These are phyloP conservation scores for Sitta europaea DNA, from an alignment of 2,113 vertebrate genomes.

Conservation along the genomic window DNA sequence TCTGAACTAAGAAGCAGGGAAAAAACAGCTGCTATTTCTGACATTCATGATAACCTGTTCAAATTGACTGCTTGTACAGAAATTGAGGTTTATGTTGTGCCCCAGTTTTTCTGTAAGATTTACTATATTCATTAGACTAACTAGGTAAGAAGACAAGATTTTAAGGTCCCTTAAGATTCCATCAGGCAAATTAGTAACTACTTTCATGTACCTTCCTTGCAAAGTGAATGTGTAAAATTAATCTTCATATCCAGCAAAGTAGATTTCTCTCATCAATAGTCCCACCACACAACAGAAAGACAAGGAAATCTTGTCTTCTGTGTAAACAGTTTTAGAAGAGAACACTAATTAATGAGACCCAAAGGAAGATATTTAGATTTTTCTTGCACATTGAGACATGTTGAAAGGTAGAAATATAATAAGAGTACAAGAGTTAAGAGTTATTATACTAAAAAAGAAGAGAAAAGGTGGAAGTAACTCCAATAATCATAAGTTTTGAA, in stretches of 20 bases:
- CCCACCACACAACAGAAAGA: not conserved
- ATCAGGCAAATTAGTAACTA: not conserved
- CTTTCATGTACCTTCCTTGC: not conserved
- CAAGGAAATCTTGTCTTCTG: not conserved
- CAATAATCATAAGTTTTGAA: not conserved
- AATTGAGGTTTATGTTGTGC: not conserved
- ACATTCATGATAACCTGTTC: not conserved
- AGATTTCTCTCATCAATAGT: not conserved
- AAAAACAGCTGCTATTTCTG: not conserved
- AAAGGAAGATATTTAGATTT: not conserved
- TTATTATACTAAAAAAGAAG: not conserved
- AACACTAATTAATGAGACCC: not conserved
- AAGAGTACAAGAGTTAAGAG: not conserved
- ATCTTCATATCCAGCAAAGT: not conserved
- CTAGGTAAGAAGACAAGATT: not conserved
- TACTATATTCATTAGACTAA: not conserved
- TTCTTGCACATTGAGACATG: not conserved
- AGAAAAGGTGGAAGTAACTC: not conserved
- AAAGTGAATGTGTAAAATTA: not conserved
- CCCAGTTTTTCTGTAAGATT: not conserved
- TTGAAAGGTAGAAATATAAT: not conserved
- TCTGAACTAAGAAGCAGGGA: not conserved
- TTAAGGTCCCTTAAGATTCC: not conserved
- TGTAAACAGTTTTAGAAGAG: not conserved
- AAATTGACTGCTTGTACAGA: not conserved